phyloP scores from a whole-genome alignment of 2,888 invertebrate species.

The Sarcophaga carnaria region DNA sequence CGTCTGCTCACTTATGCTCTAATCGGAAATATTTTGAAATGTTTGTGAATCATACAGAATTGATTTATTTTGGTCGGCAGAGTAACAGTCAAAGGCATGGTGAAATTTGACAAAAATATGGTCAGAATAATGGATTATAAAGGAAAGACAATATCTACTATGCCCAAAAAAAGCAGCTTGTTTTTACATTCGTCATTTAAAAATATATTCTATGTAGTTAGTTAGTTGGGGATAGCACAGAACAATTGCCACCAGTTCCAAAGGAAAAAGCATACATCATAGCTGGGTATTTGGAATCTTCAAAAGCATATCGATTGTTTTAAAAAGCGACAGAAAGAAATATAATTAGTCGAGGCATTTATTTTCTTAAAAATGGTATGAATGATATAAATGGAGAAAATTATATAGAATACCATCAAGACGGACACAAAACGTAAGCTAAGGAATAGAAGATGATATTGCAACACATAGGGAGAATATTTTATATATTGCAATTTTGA shows the following conservation, averaged over 20 bases:
- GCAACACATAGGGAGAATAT: too few species aligned
- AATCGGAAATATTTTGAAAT: conserved; percentile 33
- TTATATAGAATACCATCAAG: too few species aligned
- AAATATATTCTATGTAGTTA: conserved; percentile 8
- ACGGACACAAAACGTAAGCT: neutral
- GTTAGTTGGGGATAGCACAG: conserved; percentile 15
- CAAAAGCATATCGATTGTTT: too few species aligned
- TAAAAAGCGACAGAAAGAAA: neutral
- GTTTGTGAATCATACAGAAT: neutral
- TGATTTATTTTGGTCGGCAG: too few species aligned
- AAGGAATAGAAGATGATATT: too few species aligned
- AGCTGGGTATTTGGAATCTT: too few species aligned
- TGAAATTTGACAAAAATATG: neutral
- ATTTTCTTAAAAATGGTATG: too few species aligned
- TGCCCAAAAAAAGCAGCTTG: conserved; percentile 28
- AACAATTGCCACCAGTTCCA: conserved; percentile 45
- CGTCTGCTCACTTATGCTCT: conserved; percentile 7
- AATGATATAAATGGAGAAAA: too few species aligned
- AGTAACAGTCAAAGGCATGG: neutral
- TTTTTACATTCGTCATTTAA: conserved; percentile 23
- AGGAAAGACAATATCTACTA: conserved; percentile 20
- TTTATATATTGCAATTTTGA: too few species aligned
- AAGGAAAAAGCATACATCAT: too few species aligned
- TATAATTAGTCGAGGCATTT: too few species aligned
- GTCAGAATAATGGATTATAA: conserved; percentile 13